Conservation (phyloP, 1,140 invertebrate genomes). For the Nymphalis io region DNA sequence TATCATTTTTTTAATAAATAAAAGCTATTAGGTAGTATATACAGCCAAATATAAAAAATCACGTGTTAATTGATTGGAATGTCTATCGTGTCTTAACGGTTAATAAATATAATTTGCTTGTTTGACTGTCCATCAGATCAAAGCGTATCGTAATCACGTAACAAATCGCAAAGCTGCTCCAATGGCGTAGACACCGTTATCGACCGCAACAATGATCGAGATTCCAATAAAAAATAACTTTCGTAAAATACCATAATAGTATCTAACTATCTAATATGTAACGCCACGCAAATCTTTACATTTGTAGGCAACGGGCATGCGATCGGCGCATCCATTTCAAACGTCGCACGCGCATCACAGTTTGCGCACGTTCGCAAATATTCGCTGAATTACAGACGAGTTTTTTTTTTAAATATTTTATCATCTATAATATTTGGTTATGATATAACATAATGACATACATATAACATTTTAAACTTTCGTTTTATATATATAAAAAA, state of each 20-base stretch:
- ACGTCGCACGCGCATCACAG: conserved; percentile 51
- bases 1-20: background rate
- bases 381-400: conserved; percentile 15
- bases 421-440: background rate
- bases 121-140: conserved; percentile 13
- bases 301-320: conserved; percentile 36
- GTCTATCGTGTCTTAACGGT: background rate
- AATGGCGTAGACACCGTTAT: conserved; percentile 42
- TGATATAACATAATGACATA: too few species aligned
- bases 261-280: conserved; percentile 46
- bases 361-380: conserved; percentile 57
- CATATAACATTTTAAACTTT: too few species aligned
- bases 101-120: conserved; percentile 20
- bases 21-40: background rate
- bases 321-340: conserved; percentile 51
- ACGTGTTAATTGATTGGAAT: too few species aligned
- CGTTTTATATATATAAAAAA: too few species aligned
- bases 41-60: too few species aligned
- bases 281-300: conserved; percentile 45
- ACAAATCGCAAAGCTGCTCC: conserved; percentile 29
- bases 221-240: conserved; percentile 51
- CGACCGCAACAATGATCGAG: conserved; percentile 32
- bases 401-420: conserved; percentile 1
- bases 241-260: conserved; percentile 65
- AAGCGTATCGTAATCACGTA: conserved; percentile 24